Conservation (phyloP, 2,113 vertebrate genomes). For the Gasterosteus aculeatus region DNA sequence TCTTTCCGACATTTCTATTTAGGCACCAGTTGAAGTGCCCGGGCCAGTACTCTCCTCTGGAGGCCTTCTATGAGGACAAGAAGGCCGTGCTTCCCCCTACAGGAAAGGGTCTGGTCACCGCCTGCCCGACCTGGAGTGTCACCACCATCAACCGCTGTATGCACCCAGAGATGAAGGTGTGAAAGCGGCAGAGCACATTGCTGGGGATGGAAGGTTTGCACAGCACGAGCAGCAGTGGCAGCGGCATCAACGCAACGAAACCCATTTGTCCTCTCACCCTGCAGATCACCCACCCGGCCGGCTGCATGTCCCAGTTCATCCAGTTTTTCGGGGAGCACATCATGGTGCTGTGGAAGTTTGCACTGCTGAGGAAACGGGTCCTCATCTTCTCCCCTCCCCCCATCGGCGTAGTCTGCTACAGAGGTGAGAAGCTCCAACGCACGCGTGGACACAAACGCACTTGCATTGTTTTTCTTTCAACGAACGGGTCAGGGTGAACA, state of each 20-base stretch:
- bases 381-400: conserved; percentile 97
- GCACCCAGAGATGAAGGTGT: conserved; percentile 99
- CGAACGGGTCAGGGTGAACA: neutral
- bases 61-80: conserved; percentile 98
- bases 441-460: neutral
- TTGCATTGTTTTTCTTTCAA: neutral
- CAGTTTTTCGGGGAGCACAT: conserved; percentile 99
- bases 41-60: conserved; percentile 94
- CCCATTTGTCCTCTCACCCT: neutral
- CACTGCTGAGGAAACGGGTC: conserved; percentile 94
- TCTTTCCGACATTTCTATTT: conserved; percentile 25
- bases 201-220: neutral
- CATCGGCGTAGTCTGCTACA: conserved; percentile 96
- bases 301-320: conserved; percentile 99
- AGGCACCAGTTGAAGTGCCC: conserved; percentile 96
- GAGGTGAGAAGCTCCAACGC: conserved; percentile 82
- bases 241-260: neutral
- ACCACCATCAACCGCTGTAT: conserved; percentile 93
- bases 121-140: conserved; percentile 85
- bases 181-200: neutral
- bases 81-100: conserved; percentile 88
- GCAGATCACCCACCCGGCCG: conserved; percentile 98
- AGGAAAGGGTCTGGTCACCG: conserved; percentile 81
- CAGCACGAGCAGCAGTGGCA: neutral
- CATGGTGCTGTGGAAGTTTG: conserved; percentile 97